Conservation (phyloP, 2,888 invertebrate species). For the Drosophila emarginata region DNA sequence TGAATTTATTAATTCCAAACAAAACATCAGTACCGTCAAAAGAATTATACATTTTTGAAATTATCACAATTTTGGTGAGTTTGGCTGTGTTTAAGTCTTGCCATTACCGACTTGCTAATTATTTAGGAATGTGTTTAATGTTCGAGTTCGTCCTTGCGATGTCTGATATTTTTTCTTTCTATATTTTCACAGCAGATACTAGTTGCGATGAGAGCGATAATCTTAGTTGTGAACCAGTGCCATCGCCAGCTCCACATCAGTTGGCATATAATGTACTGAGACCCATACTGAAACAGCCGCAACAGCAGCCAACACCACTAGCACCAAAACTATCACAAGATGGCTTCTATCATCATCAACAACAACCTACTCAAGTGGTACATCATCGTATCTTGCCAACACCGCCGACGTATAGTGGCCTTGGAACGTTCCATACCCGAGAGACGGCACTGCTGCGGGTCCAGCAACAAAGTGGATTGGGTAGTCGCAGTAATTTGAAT, state of each 20-base stretch:
- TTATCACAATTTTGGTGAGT: no score
- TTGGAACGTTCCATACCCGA: slow-evolving; percentile 69
- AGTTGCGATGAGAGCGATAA: slow-evolving; percentile 80
- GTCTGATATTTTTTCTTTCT: not conserved
- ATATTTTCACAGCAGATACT: slow-evolving; percentile 49
- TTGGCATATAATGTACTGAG: slow-evolving; percentile 66
- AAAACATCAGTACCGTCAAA: not conserved
- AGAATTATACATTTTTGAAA: no score
- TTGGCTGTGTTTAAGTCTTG: no score
- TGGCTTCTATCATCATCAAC: not conserved
- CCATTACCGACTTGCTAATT: no score
- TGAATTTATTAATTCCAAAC: not conserved
- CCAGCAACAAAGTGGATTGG: slow-evolving; percentile 76
- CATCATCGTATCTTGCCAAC: slow-evolving; percentile 74
- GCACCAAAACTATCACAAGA: slow-evolving; percentile 38
- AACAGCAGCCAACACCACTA: slow-evolving; percentile 41
- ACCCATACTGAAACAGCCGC: slow-evolving; percentile 75
- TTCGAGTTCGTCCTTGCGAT: no score
- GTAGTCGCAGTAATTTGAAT: slow-evolving; percentile 52
- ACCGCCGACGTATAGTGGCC: slow-evolving; percentile 66
- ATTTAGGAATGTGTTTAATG: no score
- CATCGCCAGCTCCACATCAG: slow-evolving; percentile 68
- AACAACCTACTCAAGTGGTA: slow-evolving; percentile 27
- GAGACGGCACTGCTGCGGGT: slow-evolving; percentile 73
- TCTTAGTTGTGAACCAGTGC: slow-evolving; percentile 57